Percentiles rank a stretch among this genome's conserved stretches.
Evolutionary conservation across 1,140 invertebrate genomes (phyloP).

Genomic region (Drosophila arizonae): DNA sequence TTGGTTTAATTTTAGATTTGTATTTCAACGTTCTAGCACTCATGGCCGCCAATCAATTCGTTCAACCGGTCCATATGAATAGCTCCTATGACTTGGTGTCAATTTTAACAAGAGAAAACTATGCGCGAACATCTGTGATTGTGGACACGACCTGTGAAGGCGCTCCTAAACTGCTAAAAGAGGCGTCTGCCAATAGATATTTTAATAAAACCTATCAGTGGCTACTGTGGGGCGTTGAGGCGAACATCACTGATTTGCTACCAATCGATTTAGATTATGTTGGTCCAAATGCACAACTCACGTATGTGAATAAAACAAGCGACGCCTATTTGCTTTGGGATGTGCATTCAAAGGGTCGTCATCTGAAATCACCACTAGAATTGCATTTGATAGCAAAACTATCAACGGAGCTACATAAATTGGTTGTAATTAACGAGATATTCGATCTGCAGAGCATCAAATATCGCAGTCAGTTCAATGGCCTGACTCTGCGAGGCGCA

Average conservation of each 20-base stretch:
- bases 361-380: constrained; percentile 53
- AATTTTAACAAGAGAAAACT: constrained; percentile 47
- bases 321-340: constrained; percentile 60
- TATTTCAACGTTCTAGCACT: constrained; percentile 11
- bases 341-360: constrained; percentile 69
- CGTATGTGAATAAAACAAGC: constrained; percentile 56
- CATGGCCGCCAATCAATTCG: constrained; percentile 55
- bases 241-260: constrained; percentile 42
- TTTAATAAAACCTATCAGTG: constrained; percentile 78
- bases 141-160: constrained; percentile 51
- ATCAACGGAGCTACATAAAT: not conserved
- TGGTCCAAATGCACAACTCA: constrained; percentile 72
- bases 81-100: constrained; percentile 22
- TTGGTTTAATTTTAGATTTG: constrained; percentile 19
- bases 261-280: constrained; percentile 55
- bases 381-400: constrained; percentile 50
- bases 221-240: constrained; percentile 55
- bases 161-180: constrained; percentile 24
- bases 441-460: constrained; percentile 59
- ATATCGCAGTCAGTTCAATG: constrained; percentile 62
- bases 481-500: constrained; percentile 58
- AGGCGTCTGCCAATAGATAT: constrained; percentile 49
- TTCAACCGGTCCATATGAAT: constrained; percentile 45
- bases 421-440: constrained; percentile 43
- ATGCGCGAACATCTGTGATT: constrained; percentile 54